Evolutionary conservation across 2,888 invertebrate species (phyloP).

Genomic region (Drosophila vallismaia): DNA sequence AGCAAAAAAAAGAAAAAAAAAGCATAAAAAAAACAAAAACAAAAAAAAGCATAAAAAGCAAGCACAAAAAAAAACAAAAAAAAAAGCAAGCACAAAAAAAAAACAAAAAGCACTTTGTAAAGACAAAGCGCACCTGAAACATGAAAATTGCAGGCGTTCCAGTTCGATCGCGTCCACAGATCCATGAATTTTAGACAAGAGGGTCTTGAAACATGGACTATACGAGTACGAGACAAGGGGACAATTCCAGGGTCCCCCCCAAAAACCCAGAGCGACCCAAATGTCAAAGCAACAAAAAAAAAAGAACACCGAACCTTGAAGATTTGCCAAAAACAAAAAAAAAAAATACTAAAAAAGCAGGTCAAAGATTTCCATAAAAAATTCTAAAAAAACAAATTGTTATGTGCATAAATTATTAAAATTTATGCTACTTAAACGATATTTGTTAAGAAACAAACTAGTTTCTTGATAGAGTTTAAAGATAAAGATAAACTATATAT

Average conservation of each 20-base stretch:
- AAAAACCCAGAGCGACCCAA: background rate
- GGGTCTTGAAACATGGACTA: background rate
- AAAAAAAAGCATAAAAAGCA: too few relatives aligned
- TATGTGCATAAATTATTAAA: constrained; percentile 1
- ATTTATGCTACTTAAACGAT: background rate
- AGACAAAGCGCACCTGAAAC: constrained; percentile 23
- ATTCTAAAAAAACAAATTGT: background rate
- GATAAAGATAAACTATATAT: background rate
- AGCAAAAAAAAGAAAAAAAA: constrained; percentile 1
- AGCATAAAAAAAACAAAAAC: background rate
- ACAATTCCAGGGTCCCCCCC: too few relatives aligned
- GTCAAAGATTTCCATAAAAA: constrained; percentile 1
- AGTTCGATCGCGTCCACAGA: constrained; percentile 41
- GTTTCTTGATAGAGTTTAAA: background rate
- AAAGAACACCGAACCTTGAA: background rate
- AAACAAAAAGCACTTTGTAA: constrained; percentile 1
- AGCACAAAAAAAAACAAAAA: too few relatives aligned
- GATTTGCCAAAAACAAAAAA: background rate
- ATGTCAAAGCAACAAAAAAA: background rate
- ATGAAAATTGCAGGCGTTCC: constrained; percentile 35
- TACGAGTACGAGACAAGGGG: too few relatives aligned
- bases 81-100: background rate
- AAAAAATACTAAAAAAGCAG: background rate
- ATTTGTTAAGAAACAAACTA: background rate
- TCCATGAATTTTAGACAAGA: constrained; percentile 20